Evolutionary conservation across 1,140 invertebrate species (phyloP), one percentile per base, ranked within the genome.

Genomic region (Drosophila auraria): DNA sequence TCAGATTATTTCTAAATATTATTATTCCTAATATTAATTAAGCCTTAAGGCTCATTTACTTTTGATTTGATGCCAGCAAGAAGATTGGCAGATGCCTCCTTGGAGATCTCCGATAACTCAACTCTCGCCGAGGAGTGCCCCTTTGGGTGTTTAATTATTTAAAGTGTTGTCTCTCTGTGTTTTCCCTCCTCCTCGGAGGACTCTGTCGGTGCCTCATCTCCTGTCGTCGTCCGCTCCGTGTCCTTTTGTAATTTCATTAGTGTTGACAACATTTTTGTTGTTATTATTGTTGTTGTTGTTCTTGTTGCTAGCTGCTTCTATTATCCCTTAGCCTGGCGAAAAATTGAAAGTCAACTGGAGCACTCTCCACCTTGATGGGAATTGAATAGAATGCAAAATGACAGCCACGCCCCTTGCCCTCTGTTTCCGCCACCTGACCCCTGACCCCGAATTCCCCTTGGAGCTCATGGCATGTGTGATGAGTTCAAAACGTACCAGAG

Each of bases 221-320:
- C 40, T 54, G 20, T 20, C 40, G 27, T 49, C 40, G 47, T 50
- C 51, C 56, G 58, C 30, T 60, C 84, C 72, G 38, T 47, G 57
- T 54, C 57, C 59, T 61, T 30, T 64, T 87, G 82, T 89, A 89
- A 87, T 89, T 87, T 83, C 84, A 87, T 87, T 87, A 87, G 74
- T 76, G 68, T 66, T 71, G 65, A 89, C 51, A 61, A 80, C 63
- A 71, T 58, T 53, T 65, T 62, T 61, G 62, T 49, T 62, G 56
- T 57, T 74, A 44, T 27, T 45, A 9, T 14, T 47, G 25, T 20
- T 60, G 27, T 23, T 49, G 7, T 14, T 25, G 3, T 11, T 36
- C 40, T 51, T 72, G 51, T 36, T 70, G 36, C 44, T 73, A 51
- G 53, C 54, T 57, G 36, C 5, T 70, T 47, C 45, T 51, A 70